phyloP scores from a whole-genome alignment of 2,113 vertebrate genomes.

The Genyomyrus donnyi region DNA sequence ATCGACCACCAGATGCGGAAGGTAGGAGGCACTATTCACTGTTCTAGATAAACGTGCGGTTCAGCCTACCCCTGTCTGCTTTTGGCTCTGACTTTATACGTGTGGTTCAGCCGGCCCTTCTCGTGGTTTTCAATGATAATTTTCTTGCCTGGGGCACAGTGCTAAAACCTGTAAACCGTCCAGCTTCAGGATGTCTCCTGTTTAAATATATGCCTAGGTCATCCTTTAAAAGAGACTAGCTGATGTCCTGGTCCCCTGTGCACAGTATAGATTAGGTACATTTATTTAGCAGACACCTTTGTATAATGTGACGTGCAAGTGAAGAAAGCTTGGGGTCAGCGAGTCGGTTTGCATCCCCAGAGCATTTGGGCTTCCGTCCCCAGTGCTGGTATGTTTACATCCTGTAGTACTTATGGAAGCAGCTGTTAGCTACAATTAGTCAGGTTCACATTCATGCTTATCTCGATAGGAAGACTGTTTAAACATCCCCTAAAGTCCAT shows the following conservation, averaged over 20 bases:
- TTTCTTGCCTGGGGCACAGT: background rate
- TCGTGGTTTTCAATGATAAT: background rate
- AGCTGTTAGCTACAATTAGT: background rate
- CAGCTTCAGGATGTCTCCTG: background rate
- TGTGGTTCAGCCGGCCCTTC: background rate
- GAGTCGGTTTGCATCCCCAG: background rate
- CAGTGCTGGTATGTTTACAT: background rate
- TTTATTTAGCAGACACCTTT: background rate
- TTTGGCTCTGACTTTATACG: background rate
- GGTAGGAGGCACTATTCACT: constrained; percentile 53
- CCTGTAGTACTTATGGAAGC: background rate
- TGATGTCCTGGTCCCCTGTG: background rate
- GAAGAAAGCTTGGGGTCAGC: background rate
- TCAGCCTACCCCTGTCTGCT: background rate
- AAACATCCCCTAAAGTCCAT: background rate
- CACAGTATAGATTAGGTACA: background rate
- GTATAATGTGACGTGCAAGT: background rate
- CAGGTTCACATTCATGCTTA: background rate
- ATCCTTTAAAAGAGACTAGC: background rate
- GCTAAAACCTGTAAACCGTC: background rate
- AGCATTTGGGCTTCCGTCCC: background rate
- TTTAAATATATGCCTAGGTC: background rate
- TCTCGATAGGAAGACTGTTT: background rate
- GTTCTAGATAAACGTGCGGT: background rate
- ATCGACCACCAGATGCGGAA: constrained; percentile 98